A percentile compares a stretch with the other conserved stretches of the same genome.
phyloP scores from a whole-genome alignment of 23 tunicate species.

The Halocynthia roretzi region DNA sequence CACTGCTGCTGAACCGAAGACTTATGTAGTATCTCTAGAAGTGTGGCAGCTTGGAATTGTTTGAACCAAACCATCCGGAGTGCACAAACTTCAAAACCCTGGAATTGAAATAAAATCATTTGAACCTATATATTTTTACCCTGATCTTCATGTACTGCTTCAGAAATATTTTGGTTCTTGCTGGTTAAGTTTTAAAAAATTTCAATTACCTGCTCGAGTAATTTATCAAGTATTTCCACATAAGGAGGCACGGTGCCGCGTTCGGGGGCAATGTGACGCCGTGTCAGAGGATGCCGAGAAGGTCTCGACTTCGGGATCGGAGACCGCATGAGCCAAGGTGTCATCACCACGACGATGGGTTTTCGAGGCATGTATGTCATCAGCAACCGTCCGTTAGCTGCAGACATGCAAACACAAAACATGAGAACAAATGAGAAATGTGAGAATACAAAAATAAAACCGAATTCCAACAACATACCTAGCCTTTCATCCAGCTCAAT shows the following conservation, averaged over 20 bases:
- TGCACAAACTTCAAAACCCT: constrained; percentile 69
- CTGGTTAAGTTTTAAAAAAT: too few species aligned
- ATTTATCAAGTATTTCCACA: constrained; percentile 51
- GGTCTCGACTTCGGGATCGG: background rate
- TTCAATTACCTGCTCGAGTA: constrained; percentile 18
- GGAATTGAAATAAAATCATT: background rate
- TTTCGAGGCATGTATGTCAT: constrained; percentile 7
- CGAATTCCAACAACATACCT: constrained; percentile 3
- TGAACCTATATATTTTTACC: too few species aligned
- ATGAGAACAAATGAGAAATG: background rate
- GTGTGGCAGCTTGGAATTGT: constrained; percentile 27
- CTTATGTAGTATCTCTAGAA: constrained; percentile 2
- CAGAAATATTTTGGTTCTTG: too few species aligned
- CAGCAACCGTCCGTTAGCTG: background rate
- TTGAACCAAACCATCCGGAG: constrained; percentile 45
- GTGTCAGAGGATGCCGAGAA: background rate
- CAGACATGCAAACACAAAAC: background rate
- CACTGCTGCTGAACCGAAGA: background rate
- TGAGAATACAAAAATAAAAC: background rate
- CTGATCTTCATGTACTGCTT: too few species aligned
- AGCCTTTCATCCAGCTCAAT: background rate
- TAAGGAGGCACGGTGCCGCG: constrained; percentile 34
- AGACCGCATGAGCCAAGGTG: background rate
- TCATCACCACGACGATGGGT: constrained; percentile 3
- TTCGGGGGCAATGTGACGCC: background rate